Percentiles rank a stretch among this genome's conserved stretches.
These are phyloP conservation scores for Halocynthia aurantium DNA, from an alignment of 23 tunicate genomes.

Conservation along the genomic window DNA sequence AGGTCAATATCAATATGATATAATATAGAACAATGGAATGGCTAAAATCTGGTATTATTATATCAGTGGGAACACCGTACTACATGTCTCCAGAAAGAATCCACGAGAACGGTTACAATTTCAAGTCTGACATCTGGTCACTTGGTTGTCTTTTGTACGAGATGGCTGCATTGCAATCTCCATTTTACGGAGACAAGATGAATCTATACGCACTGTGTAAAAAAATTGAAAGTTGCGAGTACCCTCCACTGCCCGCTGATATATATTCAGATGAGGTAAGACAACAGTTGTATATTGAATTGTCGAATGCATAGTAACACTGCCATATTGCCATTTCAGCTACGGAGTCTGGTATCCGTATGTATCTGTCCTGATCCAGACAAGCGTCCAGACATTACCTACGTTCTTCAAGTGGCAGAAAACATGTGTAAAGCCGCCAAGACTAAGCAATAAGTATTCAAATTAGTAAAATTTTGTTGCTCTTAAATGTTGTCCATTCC, in stretches of 20 bases:
- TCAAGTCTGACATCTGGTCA: conserved; percentile 98
- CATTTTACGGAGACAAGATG: conserved; percentile 97
- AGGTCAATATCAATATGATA: too few relatives aligned
- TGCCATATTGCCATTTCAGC: conserved; percentile 25
- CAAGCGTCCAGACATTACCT: conserved; percentile 70
- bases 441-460: too few relatives aligned
- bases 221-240: conserved; percentile 96
- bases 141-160: conserved; percentile 95
- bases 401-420: conserved; percentile 57
- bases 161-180: conserved; percentile 97
- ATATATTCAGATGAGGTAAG: conserved; percentile 83
- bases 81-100: conserved; percentile 99
- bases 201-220: conserved; percentile 94
- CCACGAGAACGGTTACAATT: conserved; percentile 96
- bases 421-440: conserved; percentile 50
- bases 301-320: neutral
- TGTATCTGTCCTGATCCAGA: conserved; percentile 97
- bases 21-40: too few relatives aligned
- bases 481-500: too few relatives aligned
- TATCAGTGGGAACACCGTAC: conserved; percentile 93
- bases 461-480: too few relatives aligned
- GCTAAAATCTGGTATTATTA: neutral
- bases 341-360: conserved; percentile 64
- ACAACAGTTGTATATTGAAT: too few relatives aligned
- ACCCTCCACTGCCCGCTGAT: conserved; percentile 98